These are phyloP conservation scores for Ashinkailepas kermadecensis DNA, from an alignment of 2,888 invertebrate genomes.

Conservation along the genomic window DNA sequence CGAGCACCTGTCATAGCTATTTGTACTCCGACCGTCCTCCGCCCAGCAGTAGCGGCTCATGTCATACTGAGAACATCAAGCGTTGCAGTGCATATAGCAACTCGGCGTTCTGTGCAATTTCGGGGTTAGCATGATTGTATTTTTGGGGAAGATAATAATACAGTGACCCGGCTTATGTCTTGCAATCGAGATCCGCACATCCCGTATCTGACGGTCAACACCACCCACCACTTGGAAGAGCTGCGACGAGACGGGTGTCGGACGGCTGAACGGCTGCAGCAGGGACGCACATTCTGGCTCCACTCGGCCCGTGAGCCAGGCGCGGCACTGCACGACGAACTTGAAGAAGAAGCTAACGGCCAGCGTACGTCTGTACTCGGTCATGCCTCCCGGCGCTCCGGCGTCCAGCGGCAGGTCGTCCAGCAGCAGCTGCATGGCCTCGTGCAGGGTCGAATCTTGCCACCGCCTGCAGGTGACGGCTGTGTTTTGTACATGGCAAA, in stretches of 20 bases:
- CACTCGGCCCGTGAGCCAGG: slow-evolving; percentile 40
- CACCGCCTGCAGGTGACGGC: slow-evolving; percentile 42
- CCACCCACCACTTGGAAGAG: slow-evolving; percentile 39
- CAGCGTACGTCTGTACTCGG: slow-evolving; percentile 65
- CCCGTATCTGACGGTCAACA: background rate
- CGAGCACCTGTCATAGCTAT: no score
- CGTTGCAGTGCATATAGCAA: no score
- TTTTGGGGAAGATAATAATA: no score
- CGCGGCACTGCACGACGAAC: slow-evolving; percentile 45
- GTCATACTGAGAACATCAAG: no score
- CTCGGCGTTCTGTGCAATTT: no score
- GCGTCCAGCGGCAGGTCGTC: slow-evolving; percentile 68
- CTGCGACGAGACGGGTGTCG: slow-evolving; percentile 60
- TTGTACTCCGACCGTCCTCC: no score
- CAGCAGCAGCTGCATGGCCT: slow-evolving; percentile 54
- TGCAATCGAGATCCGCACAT: no score
- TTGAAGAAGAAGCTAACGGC: slow-evolving; percentile 52
- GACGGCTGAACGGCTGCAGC: slow-evolving; percentile 49
- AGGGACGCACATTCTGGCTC: slow-evolving; percentile 50
- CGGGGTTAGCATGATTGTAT: no score
- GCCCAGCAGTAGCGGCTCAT: no score
- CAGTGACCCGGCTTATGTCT: no score
- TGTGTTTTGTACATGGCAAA: no score
- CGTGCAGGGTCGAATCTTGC: slow-evolving; percentile 56
- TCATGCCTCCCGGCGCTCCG: slow-evolving; percentile 78